Evolutionary conservation across 2,888 invertebrate species (phyloP), one percentile per base, ranked within the genome.

Genomic region (Heliconius ethilla): DNA sequence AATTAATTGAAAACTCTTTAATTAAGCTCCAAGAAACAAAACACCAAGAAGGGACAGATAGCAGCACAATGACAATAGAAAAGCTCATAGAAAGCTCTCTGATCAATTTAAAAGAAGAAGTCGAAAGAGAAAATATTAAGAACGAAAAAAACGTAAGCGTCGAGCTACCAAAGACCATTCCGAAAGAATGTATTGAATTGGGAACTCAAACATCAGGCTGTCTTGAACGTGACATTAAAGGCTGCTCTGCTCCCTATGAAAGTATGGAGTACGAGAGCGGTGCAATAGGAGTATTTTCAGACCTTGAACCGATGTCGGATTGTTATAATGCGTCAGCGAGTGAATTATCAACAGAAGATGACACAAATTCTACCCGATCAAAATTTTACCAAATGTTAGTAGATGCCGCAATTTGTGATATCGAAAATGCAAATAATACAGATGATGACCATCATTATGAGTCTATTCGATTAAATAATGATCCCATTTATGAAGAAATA

Each of bases 401-500:
- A 40, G 96, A 97, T 86, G 96, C 96, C 79, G 96, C 96, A 6
- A 89, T 96, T 78, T 96, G 96, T 80, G 96, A 97, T 86, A 96
- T 96, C 75, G 96, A 96, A 85, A 95, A 95, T 81, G 91, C 95
- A 69, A 95, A 95, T 76, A 96, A 95, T 80, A 93, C 93, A 40
- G 96, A 96, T 82, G 95, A 95, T 81, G 96, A 96, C 84, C 97
- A 97, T 89, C 96, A 96, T 86, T 97, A 97, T 84, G 97, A 97
- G 87, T 96, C 96, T 76, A 96, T 97, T 81, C 93, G 95, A 80
- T 86, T 96, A 2, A 95, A 96, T 84, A 94, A 95, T 77, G 97
- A 97, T 92, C 97, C 97, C 4, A 97, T 97, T 85, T 97, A 97
- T 86, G 97, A 97, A 90, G 97, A 97, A 89, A 97, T 97, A 82